Conservation (phyloP, 2,888 invertebrate species). For the Epinotia ramella region DNA sequence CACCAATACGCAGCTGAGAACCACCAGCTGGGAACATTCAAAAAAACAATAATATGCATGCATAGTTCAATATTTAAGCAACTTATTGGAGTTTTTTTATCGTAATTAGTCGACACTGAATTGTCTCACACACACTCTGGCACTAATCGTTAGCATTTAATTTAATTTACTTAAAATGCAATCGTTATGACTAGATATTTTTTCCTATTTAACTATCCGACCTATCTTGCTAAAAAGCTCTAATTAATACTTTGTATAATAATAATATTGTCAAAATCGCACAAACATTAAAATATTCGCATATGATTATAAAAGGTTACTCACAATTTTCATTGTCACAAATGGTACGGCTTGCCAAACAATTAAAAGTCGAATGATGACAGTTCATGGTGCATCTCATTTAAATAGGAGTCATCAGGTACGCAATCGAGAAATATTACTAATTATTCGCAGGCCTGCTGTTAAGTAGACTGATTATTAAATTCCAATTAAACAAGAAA, state of each 20-base stretch:
- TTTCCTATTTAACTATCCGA: too few species aligned
- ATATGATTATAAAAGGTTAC: background rate
- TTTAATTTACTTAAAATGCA: too few species aligned
- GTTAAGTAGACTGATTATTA: constrained; percentile 11
- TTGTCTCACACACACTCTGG: background rate
- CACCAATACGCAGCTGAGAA: constrained; percentile 55
- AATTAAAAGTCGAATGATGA: constrained; percentile 10
- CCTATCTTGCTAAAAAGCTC: too few species aligned
- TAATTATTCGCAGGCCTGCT: constrained; percentile 7
- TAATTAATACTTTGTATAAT: too few species aligned
- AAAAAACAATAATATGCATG: background rate
- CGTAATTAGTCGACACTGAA: background rate
- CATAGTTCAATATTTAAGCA: background rate
- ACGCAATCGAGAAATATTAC: constrained; percentile 5
- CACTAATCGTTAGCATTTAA: too few species aligned
- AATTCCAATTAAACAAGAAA: constrained; percentile 23
- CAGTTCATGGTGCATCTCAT: background rate
- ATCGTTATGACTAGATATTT: too few species aligned
- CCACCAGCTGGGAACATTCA: constrained; percentile 51
- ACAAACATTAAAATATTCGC: too few species aligned
- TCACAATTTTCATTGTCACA: constrained; percentile 32
- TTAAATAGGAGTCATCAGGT: constrained; percentile 19
- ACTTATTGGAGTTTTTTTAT: background rate
- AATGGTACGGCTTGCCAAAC: background rate
- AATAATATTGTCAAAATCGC: too few species aligned